Conservation (phyloP, 2,888 invertebrate species). For the Lasioglossum leucozonium region DNA sequence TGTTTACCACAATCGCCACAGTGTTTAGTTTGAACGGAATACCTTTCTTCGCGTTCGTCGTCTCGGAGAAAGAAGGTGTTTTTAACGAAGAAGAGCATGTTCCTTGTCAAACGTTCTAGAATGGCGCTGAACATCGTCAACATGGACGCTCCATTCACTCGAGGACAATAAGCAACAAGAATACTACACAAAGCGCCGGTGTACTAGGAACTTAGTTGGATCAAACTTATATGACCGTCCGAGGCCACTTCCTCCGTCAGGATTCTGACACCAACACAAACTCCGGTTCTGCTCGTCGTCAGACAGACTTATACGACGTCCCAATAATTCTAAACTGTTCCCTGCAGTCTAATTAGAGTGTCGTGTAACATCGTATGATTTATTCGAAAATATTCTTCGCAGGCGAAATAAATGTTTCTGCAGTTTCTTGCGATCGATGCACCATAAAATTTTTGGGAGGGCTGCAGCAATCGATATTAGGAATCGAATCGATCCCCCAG, state of each 20-base stretch:
- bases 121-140: not conserved
- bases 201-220: slow-evolving; percentile 12
- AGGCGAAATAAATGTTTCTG: too few relatives aligned
- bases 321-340: not conserved
- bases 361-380: not conserved
- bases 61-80: not conserved
- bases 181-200: too few relatives aligned
- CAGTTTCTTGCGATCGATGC: too few relatives aligned
- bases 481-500: too few relatives aligned
- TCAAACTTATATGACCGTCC: slow-evolving; percentile 10
- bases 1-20: too few relatives aligned
- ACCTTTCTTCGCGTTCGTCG: not conserved
- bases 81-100: not conserved
- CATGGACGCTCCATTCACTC: not conserved
- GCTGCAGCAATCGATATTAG: not conserved
- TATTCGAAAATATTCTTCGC: not conserved
- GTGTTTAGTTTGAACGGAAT: too few relatives aligned
- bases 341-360: not conserved
- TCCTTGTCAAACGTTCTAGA: not conserved
- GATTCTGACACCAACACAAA: slow-evolving; percentile 1
- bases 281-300: not conserved
- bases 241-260: slow-evolving; percentile 8
- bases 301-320: not conserved
- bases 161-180: not conserved
- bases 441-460: not conserved